Evolutionary conservation across 2,113 vertebrate species (phyloP).

Genomic region (Ornithorhynchus anatinus): DNA sequence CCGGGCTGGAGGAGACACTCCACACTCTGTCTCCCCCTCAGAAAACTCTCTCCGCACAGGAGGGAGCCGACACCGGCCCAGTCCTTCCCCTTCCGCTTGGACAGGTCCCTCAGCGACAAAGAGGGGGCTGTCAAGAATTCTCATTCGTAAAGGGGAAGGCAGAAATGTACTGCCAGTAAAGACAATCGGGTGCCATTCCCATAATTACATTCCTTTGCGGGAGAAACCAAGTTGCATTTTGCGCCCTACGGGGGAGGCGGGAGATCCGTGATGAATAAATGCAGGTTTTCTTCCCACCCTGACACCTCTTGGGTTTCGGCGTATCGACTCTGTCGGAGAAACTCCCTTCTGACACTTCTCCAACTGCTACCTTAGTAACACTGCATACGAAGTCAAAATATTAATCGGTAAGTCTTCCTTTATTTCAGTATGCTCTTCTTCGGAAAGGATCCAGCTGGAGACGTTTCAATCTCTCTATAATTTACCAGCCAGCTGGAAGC

Average conservation of each 20-base stretch:
- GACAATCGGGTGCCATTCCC: too few species aligned
- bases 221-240: neutral
- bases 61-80: too few species aligned
- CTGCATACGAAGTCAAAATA: conserved; percentile 41
- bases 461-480: conserved; percentile 35
- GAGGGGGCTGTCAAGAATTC: too few species aligned
- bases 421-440: conserved; percentile 41
- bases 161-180: too few species aligned
- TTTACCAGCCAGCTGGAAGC: conserved; percentile 65
- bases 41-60: too few species aligned
- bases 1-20: too few species aligned
- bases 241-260: neutral
- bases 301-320: neutral
- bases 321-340: neutral
- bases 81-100: too few species aligned
- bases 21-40: too few species aligned
- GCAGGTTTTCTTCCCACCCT: neutral
- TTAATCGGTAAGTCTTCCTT: conserved; percentile 39
- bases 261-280: neutral
- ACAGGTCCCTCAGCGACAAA: too few species aligned
- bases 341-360: neutral
- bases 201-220: neutral
- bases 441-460: conserved; percentile 42
- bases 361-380: conserved; percentile 14
- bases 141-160: too few species aligned